Evolutionary conservation across 2,888 invertebrate species (phyloP).

Genomic region (Lasioglossum morio): DNA sequence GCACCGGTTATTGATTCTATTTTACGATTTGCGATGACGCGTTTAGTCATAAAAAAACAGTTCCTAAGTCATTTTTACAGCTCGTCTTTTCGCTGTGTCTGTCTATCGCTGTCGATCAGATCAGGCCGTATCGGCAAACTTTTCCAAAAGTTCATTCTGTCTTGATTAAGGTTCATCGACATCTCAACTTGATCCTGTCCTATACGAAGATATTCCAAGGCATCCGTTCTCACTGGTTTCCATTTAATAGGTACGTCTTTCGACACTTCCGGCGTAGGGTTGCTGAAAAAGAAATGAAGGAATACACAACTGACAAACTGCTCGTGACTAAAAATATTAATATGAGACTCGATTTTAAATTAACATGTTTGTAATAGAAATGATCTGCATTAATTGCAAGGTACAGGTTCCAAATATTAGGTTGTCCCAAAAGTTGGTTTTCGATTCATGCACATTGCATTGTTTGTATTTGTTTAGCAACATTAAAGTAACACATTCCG

Average conservation of each 20-base stretch:
- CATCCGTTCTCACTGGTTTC: conserved; percentile 86
- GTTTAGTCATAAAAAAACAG: not conserved
- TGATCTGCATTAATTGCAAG: too few species aligned
- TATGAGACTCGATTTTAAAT: not conserved
- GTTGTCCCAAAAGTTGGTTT: too few species aligned
- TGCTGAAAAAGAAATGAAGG: conserved; percentile 85
- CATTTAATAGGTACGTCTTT: conserved; percentile 85
- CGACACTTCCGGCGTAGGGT: conserved; percentile 87
- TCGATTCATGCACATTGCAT: too few species aligned
- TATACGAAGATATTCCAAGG: conserved; percentile 86
- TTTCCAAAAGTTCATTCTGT: conserved; percentile 89
- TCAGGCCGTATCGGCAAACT: conserved; percentile 78
- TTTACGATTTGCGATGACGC: conserved; percentile 1
- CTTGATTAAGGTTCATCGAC: conserved; percentile 86
- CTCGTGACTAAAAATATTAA: not conserved
- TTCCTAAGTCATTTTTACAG: conserved; percentile 51
- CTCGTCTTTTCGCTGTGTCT: conserved; percentile 64
- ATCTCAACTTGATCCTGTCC: conserved; percentile 85
- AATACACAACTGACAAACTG: not conserved
- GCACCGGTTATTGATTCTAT: not conserved
- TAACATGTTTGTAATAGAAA: not conserved
- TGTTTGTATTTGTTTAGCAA: too few species aligned
- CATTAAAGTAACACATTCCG: too few species aligned
- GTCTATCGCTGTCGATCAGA: not conserved
- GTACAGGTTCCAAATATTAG: not conserved